Conservation (phyloP, 2,888 invertebrate genomes). For the Philereme vetulata region DNA sequence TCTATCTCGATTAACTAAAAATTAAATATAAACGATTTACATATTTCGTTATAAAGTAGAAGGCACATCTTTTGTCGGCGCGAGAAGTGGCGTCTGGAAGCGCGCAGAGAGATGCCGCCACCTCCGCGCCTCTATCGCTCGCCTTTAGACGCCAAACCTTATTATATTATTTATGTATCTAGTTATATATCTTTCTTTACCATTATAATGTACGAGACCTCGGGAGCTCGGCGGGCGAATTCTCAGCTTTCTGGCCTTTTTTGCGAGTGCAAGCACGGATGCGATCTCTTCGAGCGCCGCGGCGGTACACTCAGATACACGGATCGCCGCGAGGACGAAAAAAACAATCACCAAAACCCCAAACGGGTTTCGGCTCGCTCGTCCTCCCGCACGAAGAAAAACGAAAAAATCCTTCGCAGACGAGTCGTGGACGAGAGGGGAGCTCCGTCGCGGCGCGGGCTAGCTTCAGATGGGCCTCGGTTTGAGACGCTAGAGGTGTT, state of each 20-base stretch:
- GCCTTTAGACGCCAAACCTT: conserved; percentile 26
- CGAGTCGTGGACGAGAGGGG: conserved; percentile 49
- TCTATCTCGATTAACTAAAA: conserved; percentile 81
- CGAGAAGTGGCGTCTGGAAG: conserved; percentile 59
- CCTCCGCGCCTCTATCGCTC: conserved; percentile 43
- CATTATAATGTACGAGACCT: conserved; percentile 61
- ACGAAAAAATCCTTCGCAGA: conserved; percentile 68
- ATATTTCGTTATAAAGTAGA: conserved; percentile 73
- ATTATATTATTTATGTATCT: conserved; percentile 42
- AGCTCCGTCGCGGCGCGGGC: conserved; percentile 52
- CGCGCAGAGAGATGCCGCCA: conserved; percentile 55
- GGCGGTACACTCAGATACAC: conserved; percentile 49
- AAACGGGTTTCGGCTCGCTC: conserved; percentile 72
- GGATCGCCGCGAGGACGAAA: conserved; percentile 65
- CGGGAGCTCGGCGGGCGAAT: conserved; percentile 68
- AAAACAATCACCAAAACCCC: conserved; percentile 77
- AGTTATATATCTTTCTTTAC: conserved; percentile 56
- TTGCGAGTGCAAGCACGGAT: conserved; percentile 64
- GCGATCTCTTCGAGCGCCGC: conserved; percentile 54
- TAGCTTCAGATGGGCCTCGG: conserved; percentile 63
- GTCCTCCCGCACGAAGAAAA: conserved; percentile 72
- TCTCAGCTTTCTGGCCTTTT: conserved; percentile 61
- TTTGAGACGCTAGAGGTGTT: conserved; percentile 56
- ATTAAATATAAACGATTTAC: conserved; percentile 80
- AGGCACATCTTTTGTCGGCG: conserved; percentile 71